Evolutionary conservation across 2,113 vertebrate genomes (phyloP), one percentile per base, ranked within the genome.

Genomic region (Xyrauchen texanus): DNA sequence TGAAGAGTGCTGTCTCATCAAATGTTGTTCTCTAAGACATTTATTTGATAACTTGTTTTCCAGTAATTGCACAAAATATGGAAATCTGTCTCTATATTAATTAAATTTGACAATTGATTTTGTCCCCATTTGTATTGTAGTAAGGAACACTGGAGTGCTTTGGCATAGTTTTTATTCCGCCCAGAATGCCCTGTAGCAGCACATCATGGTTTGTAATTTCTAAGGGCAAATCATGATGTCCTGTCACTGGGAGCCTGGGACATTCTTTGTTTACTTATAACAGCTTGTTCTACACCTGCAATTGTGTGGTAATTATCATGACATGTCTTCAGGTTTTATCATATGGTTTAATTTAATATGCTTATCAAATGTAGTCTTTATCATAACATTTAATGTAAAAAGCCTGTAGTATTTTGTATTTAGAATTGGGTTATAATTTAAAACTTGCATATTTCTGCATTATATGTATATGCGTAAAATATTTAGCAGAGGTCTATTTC

Each of bases 141-240:
- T 53, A 53, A 78, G 69, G 64, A 75, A 42, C 47, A 74, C 13
- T 57, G 60, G 47, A 55, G 65, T 68, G 34, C 21, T 34, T 42
- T 49, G 53, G 9, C 16, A 71, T 51, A 7, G 3, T 68, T 79
- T 52, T 16, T 52, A 11, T 77, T 55, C 15, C 60, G 57, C 61
- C 88, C 81, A 83, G 89, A 75, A 77, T 85, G 80, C 94, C 84
- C 93, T 90, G 81, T 93, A 95, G 94, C 95, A 96, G 95, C 95
- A 96, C 93, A 94, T 94, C 93, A 95, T 95, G 94, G 93, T 95
- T 95, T 96, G 95, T 85, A 92, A 92, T 85, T 88, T 84, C 85
- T 87, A 77, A 88, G 85, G 81, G 90, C 81, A 83, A 94, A 93
- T 92, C 93, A 91, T 94, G 81, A 82, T 91, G 93, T 94, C 93